Evolutionary conservation across 2,113 vertebrate species (phyloP), one percentile per base, ranked within the genome.

Genomic region (Panthera tigris): DNA sequence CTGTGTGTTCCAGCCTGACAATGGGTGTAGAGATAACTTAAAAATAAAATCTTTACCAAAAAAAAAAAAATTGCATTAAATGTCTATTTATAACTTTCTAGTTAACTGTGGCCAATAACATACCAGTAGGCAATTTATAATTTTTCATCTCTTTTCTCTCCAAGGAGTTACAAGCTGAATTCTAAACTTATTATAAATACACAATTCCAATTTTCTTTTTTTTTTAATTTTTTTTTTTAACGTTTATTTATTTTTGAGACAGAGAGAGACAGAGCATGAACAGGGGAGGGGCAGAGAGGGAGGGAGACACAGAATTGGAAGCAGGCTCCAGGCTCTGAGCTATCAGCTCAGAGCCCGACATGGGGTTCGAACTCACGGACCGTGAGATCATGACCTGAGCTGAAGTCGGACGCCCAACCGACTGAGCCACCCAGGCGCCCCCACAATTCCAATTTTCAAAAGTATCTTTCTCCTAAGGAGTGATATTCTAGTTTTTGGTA

Each of bases 391-490:
- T 45, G 45, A 45, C 45, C 45, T 45, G 45, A 45, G 45, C 45
- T 1, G 1, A 45, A 45, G 45, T 45, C 7, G 7, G 45, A 45
- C 45, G 45, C 45, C 45, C 45, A 45, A 45, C 45, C 45, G 45
- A 45, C 45, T 45, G 45, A 45, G 45, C 45, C 45, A 45, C 45
- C 45, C 45, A 45, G 45, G 45, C 7, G 45, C 45, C 36, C 69
- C 69, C 21, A 73, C 21, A 97, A 98, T 86, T 98, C 73, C 97
- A 98, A 98, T 98, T 98, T 98, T 98, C 91, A 98, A 98, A 98
- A 90, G 96, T 96, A 92, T 98, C 98, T 98, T 69, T 73, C 73
- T 97, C 93, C 95, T 97, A 96, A 98, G 92, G 95, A 98, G 97
- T 97, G 33, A 97, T 98, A 84, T 95, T 97, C 89, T 97, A 97